A percentile compares a stretch with the other conserved stretches of the same genome.
Conservation (phyloP, 2,888 invertebrate genomes). For the Willowsia nigromaculata region DNA sequence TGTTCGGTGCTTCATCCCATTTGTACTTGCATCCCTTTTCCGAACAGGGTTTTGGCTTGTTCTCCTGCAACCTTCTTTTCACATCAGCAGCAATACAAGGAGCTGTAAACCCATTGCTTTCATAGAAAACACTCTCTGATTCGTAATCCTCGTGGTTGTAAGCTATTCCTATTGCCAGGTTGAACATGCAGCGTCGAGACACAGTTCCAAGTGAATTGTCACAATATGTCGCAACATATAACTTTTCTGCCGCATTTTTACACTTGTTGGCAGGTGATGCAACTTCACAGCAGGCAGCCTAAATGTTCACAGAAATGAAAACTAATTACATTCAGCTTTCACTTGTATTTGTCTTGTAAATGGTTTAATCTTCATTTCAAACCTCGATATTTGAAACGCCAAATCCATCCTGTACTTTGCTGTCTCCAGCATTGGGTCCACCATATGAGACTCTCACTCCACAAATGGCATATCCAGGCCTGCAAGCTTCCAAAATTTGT, state of each 20-base stretch:
- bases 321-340: too few species aligned
- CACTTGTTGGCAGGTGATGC: neutral
- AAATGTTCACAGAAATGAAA: too few species aligned
- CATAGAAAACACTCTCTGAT: slow-evolving; percentile 13
- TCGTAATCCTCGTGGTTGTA: slow-evolving; percentile 38
- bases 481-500: slow-evolving; percentile 29
- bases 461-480: slow-evolving; percentile 23
- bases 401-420: neutral
- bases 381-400: slow-evolving; percentile 26
- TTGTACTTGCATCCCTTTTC: slow-evolving; percentile 15
- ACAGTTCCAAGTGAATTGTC: slow-evolving; percentile 24
- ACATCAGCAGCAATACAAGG: slow-evolving; percentile 2
- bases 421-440: neutral
- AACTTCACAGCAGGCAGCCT: slow-evolving; percentile 32
- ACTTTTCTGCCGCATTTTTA: neutral
- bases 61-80: neutral
- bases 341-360: too few species aligned
- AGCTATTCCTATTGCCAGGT: slow-evolving; percentile 14
- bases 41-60: neutral
- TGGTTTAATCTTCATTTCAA: too few species aligned
- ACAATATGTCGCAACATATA: neutral
- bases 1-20: neutral
- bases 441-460: slow-evolving; percentile 32
- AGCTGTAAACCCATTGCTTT: slow-evolving; percentile 39
- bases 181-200: slow-evolving; percentile 12